Base-by-base conservation (phyloP, 2,888 invertebrate genomes). In the Xanthorhoe spadicearia region DNA sequence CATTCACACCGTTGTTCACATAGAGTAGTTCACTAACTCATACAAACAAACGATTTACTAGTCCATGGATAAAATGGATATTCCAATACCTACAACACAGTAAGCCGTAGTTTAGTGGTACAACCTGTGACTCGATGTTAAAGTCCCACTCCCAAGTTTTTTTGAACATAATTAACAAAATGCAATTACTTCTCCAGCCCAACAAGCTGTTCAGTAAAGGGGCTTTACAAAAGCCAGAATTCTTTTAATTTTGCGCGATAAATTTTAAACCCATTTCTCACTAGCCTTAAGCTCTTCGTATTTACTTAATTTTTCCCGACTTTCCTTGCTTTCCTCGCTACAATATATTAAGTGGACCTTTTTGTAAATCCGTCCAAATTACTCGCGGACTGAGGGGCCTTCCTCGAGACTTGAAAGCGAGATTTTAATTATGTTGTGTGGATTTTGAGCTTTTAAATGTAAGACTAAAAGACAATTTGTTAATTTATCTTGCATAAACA, bases 301-400 rank as follows among this genome's bases (percentile, higher is more conserved):
- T 83, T 85, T 80, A 83, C 82, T 83, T 82, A 79, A 80, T 77
- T 80, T 82, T 78, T 80, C 73, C 69, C 70, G 70, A 68, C 65
- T 63, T 70, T 54, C 59, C 52, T 60, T 55, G 64, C 68, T 74
- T 74, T 77, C 73, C 76, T 74, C 77, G 76, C 77, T 79, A 82
- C 82, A 85, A 87, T 85, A 81, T 83, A 87, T 87, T 85, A 83
- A 82, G 78, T 77, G 79, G 79, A 78, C 82, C 85, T 83, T 86
- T 83, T 78, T 73, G 77, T 68, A 85, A 87, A 85, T 84, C 84
- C 84, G 81, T 80, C 82, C 77, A 80, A 86, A 86, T 85, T 87
- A 81, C 83, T 81, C 77, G 74, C 76, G 70, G 79, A 76, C 79
- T 77, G 75, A n/a, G 75, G 78, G 77, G 77, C 67, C 72, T 69